Evolutionary conservation across 2,888 invertebrate genomes (phyloP).

Genomic region (Apantesis nais): DNA sequence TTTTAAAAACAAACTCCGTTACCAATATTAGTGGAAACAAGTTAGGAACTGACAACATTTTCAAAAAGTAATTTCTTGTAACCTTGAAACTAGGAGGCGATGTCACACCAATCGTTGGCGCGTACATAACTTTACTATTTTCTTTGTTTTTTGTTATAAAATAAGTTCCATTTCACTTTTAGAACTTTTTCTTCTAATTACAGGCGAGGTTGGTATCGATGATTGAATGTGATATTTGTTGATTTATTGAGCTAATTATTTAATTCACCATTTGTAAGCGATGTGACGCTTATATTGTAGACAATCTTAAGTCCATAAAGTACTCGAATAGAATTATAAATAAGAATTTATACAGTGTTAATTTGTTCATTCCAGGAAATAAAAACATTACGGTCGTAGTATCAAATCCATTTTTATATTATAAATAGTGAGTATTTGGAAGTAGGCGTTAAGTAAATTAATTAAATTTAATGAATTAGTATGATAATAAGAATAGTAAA

Average conservation of each 20-base stretch:
- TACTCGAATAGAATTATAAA: constrained; percentile 17
- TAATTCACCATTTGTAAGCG: constrained; percentile 14
- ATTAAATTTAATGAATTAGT: no score
- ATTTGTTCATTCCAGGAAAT: neutral
- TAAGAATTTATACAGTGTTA: neutral
- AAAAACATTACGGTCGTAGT: neutral
- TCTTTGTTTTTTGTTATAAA: neutral
- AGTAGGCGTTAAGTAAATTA: no score
- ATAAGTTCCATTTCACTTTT: neutral
- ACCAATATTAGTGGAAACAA: constrained; percentile 20
- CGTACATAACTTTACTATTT: neutral
- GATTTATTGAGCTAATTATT: neutral
- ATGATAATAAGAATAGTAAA: no score
- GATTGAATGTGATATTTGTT: neutral
- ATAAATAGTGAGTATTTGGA: neutral
- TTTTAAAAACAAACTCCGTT: constrained; percentile 22
- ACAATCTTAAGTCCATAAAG: constrained; percentile 10
- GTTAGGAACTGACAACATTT: constrained; percentile 22
- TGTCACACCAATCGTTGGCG: neutral
- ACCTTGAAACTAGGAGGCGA: constrained; percentile 12
- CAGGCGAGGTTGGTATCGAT: no score
- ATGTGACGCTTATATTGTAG: constrained; percentile 3
- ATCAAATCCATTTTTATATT: neutral
- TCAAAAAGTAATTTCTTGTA: constrained; percentile 27
- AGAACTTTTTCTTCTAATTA: no score